Conservation (phyloP, 2,888 invertebrate genomes). For the Sinhomidia bicolor region DNA sequence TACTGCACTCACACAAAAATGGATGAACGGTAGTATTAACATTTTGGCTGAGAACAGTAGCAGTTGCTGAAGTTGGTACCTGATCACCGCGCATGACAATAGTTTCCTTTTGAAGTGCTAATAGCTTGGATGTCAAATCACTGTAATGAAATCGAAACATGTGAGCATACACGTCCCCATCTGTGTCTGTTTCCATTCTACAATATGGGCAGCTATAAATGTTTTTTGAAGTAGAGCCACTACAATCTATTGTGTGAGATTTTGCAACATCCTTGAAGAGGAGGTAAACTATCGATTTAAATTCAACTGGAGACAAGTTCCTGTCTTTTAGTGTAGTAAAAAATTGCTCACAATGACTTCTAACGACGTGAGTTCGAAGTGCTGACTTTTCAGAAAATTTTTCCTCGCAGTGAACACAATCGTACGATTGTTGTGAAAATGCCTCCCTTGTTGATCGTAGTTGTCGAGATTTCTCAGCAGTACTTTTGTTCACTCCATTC, state of each 20-base stretch:
- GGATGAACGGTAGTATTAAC: background rate
- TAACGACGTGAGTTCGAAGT: background rate
- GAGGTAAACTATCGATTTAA: background rate
- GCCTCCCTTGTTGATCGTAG: background rate
- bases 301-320: background rate
- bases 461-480: background rate
- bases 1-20: background rate
- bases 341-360: conserved; percentile 11
- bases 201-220: background rate
- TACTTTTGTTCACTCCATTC: too few relatives aligned
- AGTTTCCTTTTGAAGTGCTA: background rate
- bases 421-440: background rate
- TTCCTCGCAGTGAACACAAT: background rate
- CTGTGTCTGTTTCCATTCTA: background rate
- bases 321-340: background rate
- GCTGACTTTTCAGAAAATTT: background rate
- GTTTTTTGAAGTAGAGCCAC: background rate
- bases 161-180: conserved; percentile 13
- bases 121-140: conserved; percentile 10
- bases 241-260: background rate
- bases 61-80: background rate
- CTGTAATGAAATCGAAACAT: conserved; percentile 14
- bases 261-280: background rate
- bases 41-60: background rate
- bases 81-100: background rate